A percentile compares a stretch with the other conserved stretches of the same genome.
phyloP scores from a whole-genome alignment of 2,113 vertebrate species.

The Dinomys branickii region DNA sequence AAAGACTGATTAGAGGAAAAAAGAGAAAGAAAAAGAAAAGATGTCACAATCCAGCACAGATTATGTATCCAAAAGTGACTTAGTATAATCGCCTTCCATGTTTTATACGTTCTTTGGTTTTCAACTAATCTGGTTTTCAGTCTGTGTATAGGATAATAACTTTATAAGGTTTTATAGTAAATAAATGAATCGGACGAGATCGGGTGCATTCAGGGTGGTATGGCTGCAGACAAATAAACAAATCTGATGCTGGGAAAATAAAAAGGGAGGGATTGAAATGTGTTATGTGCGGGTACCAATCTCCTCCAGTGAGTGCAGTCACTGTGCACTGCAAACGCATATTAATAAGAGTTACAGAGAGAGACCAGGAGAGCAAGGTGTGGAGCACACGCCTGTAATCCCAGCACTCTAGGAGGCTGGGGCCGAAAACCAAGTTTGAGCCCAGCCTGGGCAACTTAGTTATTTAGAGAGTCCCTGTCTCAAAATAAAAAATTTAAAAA shows the following conservation, averaged over 20 bases:
- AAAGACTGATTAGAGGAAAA: not conserved
- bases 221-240: no score
- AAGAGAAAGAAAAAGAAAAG: not conserved
- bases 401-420: not conserved
- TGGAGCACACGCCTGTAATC: not conserved
- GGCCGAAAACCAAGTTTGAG: not conserved
- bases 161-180: not conserved
- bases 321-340: not conserved
- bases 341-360: not conserved
- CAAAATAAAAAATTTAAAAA: not conserved
- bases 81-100: not conserved
- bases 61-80: not conserved
- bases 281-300: not conserved
- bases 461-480: not conserved
- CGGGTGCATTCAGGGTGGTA: no score
- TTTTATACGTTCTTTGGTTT: not conserved
- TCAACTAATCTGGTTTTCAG: not conserved
- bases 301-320: not conserved
- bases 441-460: not conserved
- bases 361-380: not conserved
- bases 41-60: not conserved
- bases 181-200: not conserved
- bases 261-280: not conserved
- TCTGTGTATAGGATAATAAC: not conserved
- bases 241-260: not conserved